Conservation (phyloP, 2,888 invertebrate species). For the Fragum whitleyi region DNA sequence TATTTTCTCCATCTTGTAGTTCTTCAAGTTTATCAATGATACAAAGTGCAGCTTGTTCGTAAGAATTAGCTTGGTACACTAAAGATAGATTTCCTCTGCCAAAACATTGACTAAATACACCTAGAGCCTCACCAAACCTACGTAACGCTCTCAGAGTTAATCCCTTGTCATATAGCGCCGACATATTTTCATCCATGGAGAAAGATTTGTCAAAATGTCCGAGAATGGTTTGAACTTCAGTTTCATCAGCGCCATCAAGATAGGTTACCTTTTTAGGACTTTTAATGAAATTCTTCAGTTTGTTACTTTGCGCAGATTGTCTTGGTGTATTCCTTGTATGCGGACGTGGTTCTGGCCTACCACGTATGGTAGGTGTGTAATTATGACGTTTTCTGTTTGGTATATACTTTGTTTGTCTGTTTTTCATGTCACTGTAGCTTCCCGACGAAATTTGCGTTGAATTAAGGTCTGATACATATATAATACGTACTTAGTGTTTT, state of each 20-base stretch:
- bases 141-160: conserved; percentile 25
- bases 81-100: conserved; percentile 19
- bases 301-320: not conserved
- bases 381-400: not conserved
- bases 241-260: not conserved
- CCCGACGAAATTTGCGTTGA: not conserved
- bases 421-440: not conserved
- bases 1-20: not conserved
- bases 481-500: too few species aligned
- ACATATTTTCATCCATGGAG: conserved; percentile 26
- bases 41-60: conserved; percentile 50
- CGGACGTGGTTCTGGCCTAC: not conserved
- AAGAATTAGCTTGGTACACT: conserved; percentile 39
- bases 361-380: not conserved
- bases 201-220: conserved; percentile 32
- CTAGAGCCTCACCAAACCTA: conserved; percentile 21
- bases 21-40: conserved; percentile 18
- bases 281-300: conserved; percentile 21
- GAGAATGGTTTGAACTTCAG: conserved; percentile 12
- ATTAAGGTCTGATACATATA: too few species aligned
- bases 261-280: conserved; percentile 36
- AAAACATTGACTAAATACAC: conserved; percentile 33
- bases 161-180: conserved; percentile 47
- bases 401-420: not conserved
- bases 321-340: not conserved